A percentile compares a stretch with the other conserved stretches of the same genome.
Conservation (phyloP, 2,113 vertebrate genomes). For the Calypte anna region DNA sequence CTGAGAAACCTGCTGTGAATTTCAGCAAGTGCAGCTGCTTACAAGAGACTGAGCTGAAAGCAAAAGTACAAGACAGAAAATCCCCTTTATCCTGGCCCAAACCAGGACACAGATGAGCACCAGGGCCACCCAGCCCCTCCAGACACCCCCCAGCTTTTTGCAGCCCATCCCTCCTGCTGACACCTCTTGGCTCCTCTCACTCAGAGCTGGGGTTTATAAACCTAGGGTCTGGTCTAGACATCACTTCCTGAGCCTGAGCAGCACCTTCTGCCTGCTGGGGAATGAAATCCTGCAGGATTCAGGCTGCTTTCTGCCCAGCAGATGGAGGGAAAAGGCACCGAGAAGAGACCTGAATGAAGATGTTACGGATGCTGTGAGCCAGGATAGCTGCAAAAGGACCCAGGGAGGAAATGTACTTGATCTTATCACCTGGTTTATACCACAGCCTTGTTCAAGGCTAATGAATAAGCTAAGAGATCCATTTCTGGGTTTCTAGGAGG, state of each 20-base stretch:
- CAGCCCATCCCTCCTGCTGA: not conserved
- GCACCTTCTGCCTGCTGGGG: not conserved
- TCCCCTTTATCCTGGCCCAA: no score
- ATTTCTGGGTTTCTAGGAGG: not conserved
- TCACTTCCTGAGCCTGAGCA: not conserved
- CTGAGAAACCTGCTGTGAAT: no score
- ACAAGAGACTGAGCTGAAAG: no score
- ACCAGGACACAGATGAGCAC: not conserved
- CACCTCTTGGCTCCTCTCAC: not conserved
- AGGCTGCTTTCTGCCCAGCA: not conserved
- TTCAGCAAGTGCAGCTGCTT: no score
- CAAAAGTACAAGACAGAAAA: no score
- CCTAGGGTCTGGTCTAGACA: conserved; percentile 24
- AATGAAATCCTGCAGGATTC: conserved; percentile 22
- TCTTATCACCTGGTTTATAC: not conserved
- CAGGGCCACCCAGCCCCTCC: not conserved
- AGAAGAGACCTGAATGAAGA: conserved; percentile 43
- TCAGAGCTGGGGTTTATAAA: not conserved
- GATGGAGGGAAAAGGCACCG: not conserved
- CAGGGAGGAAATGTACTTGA: not conserved
- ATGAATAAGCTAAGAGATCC: not conserved
- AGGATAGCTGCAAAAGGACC: not conserved
- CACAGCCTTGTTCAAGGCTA: not conserved
- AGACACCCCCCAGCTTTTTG: not conserved
- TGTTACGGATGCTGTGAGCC: conserved; percentile 32